These are phyloP conservation scores for Drosophila truncata DNA, from an alignment of 1,140 invertebrate species.

Conservation along the genomic window DNA sequence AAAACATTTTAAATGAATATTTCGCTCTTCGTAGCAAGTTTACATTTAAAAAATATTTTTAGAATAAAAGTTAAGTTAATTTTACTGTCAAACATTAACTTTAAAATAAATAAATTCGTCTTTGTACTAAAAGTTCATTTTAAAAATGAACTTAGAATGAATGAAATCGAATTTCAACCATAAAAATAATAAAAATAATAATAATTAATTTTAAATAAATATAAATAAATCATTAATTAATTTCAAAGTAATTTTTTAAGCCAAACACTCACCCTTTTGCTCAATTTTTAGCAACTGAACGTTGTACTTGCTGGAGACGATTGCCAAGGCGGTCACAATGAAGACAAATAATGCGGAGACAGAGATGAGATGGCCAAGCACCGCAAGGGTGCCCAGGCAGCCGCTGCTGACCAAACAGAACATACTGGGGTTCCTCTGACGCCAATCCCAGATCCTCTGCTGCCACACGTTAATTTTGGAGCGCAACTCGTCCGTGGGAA, in stretches of 20 bases:
- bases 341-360: constrained; percentile 70
- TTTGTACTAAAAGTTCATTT: background rate
- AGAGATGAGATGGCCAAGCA: constrained; percentile 77
- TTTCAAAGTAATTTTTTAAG: background rate
- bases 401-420: constrained; percentile 66
- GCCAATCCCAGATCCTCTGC: constrained; percentile 52
- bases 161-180: too few species aligned
- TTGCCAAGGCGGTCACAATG: constrained; percentile 63
- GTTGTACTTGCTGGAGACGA: constrained; percentile 76
- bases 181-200: background rate
- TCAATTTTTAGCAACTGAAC: constrained; percentile 75
- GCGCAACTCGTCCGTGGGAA: constrained; percentile 69
- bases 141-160: background rate
- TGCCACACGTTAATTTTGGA: constrained; percentile 48
- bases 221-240: background rate
- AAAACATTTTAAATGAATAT: too few species aligned
- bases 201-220: background rate
- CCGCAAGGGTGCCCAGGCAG: constrained; percentile 63
- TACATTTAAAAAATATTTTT: too few species aligned
- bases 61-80: too few species aligned
- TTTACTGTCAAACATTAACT: too few species aligned
- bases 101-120: too few species aligned
- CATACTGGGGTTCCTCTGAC: constrained; percentile 63
- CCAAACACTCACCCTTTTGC: constrained; percentile 54
- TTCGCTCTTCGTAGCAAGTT: too few species aligned